Evolutionary conservation across 2,888 invertebrate species (phyloP), one percentile per base, ranked within the genome.

Genomic region (Macrophya annulata): DNA sequence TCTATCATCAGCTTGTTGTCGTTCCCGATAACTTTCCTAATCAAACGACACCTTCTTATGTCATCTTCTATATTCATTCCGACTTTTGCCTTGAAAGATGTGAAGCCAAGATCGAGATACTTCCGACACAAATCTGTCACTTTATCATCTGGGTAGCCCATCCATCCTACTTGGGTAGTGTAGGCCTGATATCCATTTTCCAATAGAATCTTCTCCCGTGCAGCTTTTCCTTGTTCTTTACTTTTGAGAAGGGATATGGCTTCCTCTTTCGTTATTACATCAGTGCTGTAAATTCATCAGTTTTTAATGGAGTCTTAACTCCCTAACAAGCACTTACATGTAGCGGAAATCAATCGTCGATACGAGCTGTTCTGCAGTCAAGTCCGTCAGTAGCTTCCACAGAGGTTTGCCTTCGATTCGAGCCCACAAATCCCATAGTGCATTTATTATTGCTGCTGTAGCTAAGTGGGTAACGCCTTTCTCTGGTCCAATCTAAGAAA

Each of bases 361-460:
- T n/a, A 98, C 96, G 48, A 98, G 93, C 91, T 96, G 95, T 94
- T 98, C 97, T 0, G 98, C 98, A 87, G 96, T 95, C 95, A 98
- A 95, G 90, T 98, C 98, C 0, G 95, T 95, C 3, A 99, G 93
- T 0, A 98, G 94, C 91, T 96, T 96, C 98, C 98, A 99, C 0
- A 99, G 93, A 0, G 99, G 98, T 93, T 98, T 98, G 55, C 95
- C 95, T 92, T 97, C 96, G 10, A 97, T 94, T 89, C 97, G 96
- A 0, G 96, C 98, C 98, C 98, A 98, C 84, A 98, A 94, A 93
- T 99, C 99, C 98, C 98, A 99, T 3, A 98, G 93, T 0, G 98
- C 97, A 93, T 98, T 99, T n/a, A 98, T 94, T 84, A 98, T 96
- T 10, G 98, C 98, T 0, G 98, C 98, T 2, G 96, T 96, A 0